Base-by-base conservation (phyloP, 2,113 vertebrate species). In the Oreochromis spilurus region DNA sequence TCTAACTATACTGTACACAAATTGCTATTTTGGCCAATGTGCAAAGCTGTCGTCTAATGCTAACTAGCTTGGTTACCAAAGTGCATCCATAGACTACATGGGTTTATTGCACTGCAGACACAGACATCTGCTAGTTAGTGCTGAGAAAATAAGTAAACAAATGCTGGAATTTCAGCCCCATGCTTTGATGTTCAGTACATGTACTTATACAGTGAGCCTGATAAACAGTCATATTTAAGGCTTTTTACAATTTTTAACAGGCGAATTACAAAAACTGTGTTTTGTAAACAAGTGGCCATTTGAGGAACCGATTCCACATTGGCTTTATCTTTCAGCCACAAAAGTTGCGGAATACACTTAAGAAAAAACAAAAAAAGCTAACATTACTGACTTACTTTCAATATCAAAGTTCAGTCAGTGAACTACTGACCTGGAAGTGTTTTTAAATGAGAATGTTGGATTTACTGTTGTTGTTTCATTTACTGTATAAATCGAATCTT, bases 271-370 rank as follows among this genome's bases (percentile, higher is more conserved):
- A 50, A 57, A 58, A 60, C 57, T 48, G 2, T 48, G 21, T 19
- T 75, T 75, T 11, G 67, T 75, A 62, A 65, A 38, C 31, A 38
- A 38, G 17, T 45, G 65, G 38, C 38, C 21, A 16, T 72, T 72
- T 72, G 67, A 10, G 2, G 43, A 75, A 48, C 3, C 0, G 5
- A 26, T 45, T 45, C 0, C 38, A 26, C 13, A 0, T 24, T 45
- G 13, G 5, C 13, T 72, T 72, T 17, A 45, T 26, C 40, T 29
- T 72, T 75, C 40, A 75, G 45, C 40, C 8, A 17, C 14, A 17
- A 48, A 48, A 29, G 9, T 48, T 17, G n/a, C 14, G 4, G 10
- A 21, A 4, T 48, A 29, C 12, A 48, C 50, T 19, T 19, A 7
- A 52, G 16, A 52, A 19, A 8, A 14, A 50, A 8, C 40, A 72